These are phyloP conservation scores for Cyclargus thomasi DNA, from an alignment of 1,140 invertebrate species.

Conservation along the genomic window DNA sequence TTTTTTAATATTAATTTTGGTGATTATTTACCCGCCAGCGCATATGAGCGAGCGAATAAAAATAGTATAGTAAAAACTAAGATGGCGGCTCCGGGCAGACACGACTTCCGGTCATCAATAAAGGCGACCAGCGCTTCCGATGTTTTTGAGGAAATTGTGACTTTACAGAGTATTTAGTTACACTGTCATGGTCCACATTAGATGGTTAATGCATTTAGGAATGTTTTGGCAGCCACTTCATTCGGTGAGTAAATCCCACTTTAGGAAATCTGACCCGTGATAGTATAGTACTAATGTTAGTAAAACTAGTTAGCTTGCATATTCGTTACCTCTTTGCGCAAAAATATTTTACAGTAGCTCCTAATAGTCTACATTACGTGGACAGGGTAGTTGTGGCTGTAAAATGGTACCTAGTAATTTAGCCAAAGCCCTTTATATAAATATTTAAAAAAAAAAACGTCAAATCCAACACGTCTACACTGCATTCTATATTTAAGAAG, in stretches of 20 bases:
- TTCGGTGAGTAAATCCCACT: neutral
- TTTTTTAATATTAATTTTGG: neutral
- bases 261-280: neutral
- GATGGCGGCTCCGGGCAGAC: slow-evolving; percentile 25
- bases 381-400: no score
- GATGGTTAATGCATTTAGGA: neutral
- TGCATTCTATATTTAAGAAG: neutral
- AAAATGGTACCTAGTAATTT: no score
- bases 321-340: no score
- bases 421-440: no score
- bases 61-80: slow-evolving; percentile 20
- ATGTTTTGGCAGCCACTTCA: neutral
- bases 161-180: slow-evolving; percentile 19
- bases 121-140: slow-evolving; percentile 24
- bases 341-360: no score
- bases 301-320: no score
- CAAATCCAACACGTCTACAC: no score
- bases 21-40: neutral
- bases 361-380: no score
- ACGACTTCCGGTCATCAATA: slow-evolving; percentile 42
- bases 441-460: no score
- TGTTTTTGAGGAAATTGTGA: slow-evolving; percentile 20
- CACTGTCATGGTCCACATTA: neutral
- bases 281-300: no score
- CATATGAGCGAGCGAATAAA: neutral